Evolutionary conservation across 2,888 invertebrate species (phyloP).

Genomic region (Rotaria socialis): DNA sequence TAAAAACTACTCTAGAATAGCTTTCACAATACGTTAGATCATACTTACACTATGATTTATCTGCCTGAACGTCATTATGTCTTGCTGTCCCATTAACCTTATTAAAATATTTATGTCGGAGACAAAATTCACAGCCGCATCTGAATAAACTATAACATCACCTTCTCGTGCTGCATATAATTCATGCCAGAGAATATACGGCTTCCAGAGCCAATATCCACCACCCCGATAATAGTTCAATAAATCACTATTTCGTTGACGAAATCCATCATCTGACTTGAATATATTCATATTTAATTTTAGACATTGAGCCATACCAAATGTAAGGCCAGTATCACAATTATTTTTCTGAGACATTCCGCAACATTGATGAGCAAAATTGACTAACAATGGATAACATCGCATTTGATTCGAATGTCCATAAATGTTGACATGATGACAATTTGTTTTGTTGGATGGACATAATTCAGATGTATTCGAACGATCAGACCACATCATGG

Average conservation of each 20-base stretch:
- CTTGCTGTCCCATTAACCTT: neutral
- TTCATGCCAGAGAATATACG: neutral
- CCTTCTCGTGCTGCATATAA: neutral
- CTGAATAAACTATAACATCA: neutral
- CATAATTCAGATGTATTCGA: too few species aligned
- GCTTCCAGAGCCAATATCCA: constrained; percentile 1
- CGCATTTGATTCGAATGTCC: neutral
- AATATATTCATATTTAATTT: neutral
- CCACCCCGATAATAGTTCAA: neutral
- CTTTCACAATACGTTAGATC: neutral
- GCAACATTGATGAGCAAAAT: neutral
- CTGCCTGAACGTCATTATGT: neutral
- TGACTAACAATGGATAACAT: neutral
- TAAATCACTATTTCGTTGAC: neutral
- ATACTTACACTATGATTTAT: neutral
- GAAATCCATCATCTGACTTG: neutral
- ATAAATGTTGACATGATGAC: neutral
- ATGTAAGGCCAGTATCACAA: neutral
- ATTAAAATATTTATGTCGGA: neutral
- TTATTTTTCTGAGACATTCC: neutral
- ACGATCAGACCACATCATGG: too few species aligned
- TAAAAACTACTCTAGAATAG: too few species aligned
- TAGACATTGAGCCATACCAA: neutral
- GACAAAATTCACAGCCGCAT: neutral
- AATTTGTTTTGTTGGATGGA: neutral